A percentile compares a stretch with the other conserved stretches of the same genome.
phyloP scores from a whole-genome alignment of 1,140 invertebrate species.

The Drosophila tani region DNA sequence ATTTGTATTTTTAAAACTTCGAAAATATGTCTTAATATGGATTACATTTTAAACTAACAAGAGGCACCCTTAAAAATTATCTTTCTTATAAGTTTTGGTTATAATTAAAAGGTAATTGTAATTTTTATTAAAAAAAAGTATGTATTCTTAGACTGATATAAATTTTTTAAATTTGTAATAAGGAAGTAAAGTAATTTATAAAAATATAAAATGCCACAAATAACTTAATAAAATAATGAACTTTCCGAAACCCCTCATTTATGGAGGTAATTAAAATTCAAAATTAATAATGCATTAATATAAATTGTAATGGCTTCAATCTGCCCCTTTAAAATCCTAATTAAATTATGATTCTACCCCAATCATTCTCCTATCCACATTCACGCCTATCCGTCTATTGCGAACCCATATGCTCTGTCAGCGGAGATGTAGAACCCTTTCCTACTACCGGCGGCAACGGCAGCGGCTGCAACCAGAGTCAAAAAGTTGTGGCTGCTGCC shows the following conservation, averaged over 20 bases:
- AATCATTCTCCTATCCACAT: not conserved
- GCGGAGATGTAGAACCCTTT: constrained; percentile 45
- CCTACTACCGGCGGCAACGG: constrained; percentile 48
- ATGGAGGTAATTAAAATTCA: no score
- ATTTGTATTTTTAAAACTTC: no score
- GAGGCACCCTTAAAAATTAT: no score
- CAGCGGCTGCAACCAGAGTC: constrained; percentile 68
- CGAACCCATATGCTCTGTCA: constrained; percentile 33
- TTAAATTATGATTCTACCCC: not conserved
- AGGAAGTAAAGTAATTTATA: not conserved
- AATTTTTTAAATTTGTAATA: no score
- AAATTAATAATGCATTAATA: constrained; percentile 8
- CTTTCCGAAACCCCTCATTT: not conserved
- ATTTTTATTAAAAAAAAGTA: no score
- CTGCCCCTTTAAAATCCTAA: no score
- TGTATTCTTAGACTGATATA: no score
- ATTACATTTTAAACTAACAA: no score
- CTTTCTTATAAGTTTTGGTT: no score
- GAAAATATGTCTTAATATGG: no score
- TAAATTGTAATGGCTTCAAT: not conserved
- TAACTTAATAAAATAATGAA: not conserved
- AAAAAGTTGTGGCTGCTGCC: constrained; percentile 68
- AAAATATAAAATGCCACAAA: not conserved
- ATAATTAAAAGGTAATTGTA: no score
- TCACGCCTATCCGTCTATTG: not conserved